Conservation (phyloP, 2,113 vertebrate species). For the Forbesichthys agassizii region DNA sequence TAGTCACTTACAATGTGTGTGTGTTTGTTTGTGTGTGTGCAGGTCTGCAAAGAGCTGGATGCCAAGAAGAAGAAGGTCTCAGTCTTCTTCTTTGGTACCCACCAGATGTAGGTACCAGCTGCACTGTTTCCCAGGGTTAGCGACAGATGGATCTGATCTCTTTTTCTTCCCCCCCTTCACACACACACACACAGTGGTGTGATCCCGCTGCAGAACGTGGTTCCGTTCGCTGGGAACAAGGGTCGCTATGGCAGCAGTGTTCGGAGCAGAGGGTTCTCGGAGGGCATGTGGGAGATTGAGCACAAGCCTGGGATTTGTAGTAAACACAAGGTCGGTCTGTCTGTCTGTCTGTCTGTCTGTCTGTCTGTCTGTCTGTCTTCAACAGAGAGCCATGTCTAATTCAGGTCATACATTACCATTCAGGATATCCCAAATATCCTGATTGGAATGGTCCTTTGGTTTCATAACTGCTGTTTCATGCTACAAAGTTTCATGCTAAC, state of each 20-base stretch:
- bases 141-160: not conserved
- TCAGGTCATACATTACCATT: too few species aligned
- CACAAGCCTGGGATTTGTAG: constrained; percentile 91
- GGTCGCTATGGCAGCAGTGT: constrained; percentile 87
- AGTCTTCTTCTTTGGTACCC: constrained; percentile 97
- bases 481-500: too few species aligned
- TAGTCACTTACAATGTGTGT: not conserved
- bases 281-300: constrained; percentile 97
- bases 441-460: too few species aligned
- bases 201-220: constrained; percentile 77
- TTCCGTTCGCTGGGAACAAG: constrained; percentile 90
- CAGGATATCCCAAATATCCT: too few species aligned
- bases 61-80: constrained; percentile 86
- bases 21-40: constrained; percentile 25
- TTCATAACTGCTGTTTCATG: too few species aligned
- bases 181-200: constrained; percentile 30
- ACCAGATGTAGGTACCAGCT: constrained; percentile 88
- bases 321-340: constrained; percentile 80
- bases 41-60: constrained; percentile 88
- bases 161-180: not conserved
- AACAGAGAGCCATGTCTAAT: too few species aligned
- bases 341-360: not conserved
- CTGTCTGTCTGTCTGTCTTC: constrained; percentile 2
- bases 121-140: accelerated
- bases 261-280: constrained; percentile 89